Evolutionary conservation across 2,888 invertebrate genomes (phyloP).

Genomic region (Arctia plantaginis): DNA sequence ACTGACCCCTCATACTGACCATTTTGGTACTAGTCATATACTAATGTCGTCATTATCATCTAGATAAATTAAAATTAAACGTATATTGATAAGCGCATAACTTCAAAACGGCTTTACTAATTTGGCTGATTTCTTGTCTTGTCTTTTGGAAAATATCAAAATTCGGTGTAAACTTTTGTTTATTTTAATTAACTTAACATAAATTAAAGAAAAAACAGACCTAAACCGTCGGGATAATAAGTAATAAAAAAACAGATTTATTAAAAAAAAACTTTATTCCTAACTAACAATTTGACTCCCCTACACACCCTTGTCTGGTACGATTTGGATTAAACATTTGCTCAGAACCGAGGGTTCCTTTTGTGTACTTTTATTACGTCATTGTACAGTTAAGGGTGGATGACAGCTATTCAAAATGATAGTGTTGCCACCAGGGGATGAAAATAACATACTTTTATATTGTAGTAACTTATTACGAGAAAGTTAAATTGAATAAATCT

Average conservation of each 20-base stretch:
- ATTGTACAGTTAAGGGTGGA: conserved; percentile 27
- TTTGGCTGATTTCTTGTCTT: too few species aligned
- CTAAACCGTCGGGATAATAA: neutral
- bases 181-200: neutral
- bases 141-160: too few species aligned
- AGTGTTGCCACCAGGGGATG: conserved; percentile 35
- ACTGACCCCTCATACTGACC: too few species aligned
- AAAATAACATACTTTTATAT: conserved; percentile 9
- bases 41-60: too few species aligned
- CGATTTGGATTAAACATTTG: conserved; percentile 64
- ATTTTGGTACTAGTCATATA: too few species aligned
- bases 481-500: neutral
- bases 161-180: too few species aligned
- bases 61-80: too few species aligned
- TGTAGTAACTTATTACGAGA: neutral
- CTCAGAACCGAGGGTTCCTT: conserved; percentile 51
- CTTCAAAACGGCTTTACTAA: too few species aligned
- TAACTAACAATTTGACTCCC: conserved; percentile 13
- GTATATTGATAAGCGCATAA: too few species aligned
- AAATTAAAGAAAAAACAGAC: neutral
- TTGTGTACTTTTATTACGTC: conserved; percentile 49
- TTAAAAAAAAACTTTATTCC: conserved; percentile 16
- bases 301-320: conserved; percentile 42
- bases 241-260: conserved; percentile 1
- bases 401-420: conserved; percentile 49